Base-by-base conservation (phyloP, 2,888 invertebrate species). In the Calameuta filiformis region DNA sequence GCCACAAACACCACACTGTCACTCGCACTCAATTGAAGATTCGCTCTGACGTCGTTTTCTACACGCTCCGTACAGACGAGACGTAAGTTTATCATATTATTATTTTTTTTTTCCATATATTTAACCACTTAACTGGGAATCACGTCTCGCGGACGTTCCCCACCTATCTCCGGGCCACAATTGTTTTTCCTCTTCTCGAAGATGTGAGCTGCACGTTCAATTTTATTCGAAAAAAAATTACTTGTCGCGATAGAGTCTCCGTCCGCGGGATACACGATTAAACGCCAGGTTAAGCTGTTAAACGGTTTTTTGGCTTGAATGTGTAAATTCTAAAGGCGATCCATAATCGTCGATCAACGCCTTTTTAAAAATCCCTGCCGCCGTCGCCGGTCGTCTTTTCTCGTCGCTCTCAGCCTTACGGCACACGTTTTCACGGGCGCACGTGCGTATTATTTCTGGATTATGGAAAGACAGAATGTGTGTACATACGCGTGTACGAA, bases 1-100 rank as follows among this genome's bases (percentile, higher is more conserved):
- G 35, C 37, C 74, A 74, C 74, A 74, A 35, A 74, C 74, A 74
- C 74, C 74, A 74, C 74, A 74, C 35, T 34, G 74, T 74, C 34
- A 34, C 37, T 34, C 74, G 37, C 74, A 35, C n/a, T 35, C 37
- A 6, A 71, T 31, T 34, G 33, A 37, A 34, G 74, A 74, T 35
- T 34, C 37, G 37, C 74, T 37, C 37, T 35, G 37, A 33, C 74
- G 35, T 34, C 74, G 74, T 35, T 33, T 15, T 15, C 37, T 74
- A 30, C 74, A 35, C 35, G 74, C 37, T 74, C 74, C 74, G 35
- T 35, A 56, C 74, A 34, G 30, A 30, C 74, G 37, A 35, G 74
- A 74, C 35, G 74, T 71, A 71, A 71, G 71, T 71, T 34, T 31
- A 56, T 56, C 23, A 56, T 56, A 56, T 56, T 56, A 56, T 56